phyloP scores from a whole-genome alignment of 2,888 invertebrate species.

The Uloborus plumipes region DNA sequence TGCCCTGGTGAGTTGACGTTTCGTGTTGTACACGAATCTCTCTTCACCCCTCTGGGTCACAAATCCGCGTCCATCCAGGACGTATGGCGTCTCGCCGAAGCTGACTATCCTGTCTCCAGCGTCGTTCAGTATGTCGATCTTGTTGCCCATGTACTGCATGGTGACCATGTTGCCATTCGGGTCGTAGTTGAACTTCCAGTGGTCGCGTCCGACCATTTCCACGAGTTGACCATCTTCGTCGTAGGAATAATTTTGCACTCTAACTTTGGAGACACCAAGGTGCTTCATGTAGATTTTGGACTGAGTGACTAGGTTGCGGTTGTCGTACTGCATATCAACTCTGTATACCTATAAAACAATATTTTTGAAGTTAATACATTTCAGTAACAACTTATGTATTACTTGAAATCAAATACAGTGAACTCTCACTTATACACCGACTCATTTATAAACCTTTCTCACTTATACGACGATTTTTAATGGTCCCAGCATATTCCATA shows the following conservation, averaged over 20 bases:
- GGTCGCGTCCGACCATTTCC: slow-evolving; percentile 83
- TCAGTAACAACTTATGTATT: too few species aligned
- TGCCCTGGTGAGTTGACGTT: slow-evolving; percentile 90
- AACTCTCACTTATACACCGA: too few species aligned
- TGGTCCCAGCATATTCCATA: too few species aligned
- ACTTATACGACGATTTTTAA: too few species aligned
- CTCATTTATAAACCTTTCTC: too few species aligned
- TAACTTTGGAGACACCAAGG: slow-evolving; percentile 65
- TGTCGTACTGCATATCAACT: slow-evolving; percentile 87
- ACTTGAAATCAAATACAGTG: too few species aligned
- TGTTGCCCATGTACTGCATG: slow-evolving; percentile 71
- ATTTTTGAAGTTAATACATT: background rate
- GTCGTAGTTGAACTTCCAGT: slow-evolving; percentile 93
- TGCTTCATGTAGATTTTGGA: slow-evolving; percentile 67
- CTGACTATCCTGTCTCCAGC: slow-evolving; percentile 92
- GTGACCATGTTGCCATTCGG: slow-evolving; percentile 94
- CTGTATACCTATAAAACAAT: slow-evolving; percentile 71
- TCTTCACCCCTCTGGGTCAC: slow-evolving; percentile 94
- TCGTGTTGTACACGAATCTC: slow-evolving; percentile 91
- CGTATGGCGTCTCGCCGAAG: slow-evolving; percentile 89
- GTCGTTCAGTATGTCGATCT: slow-evolving; percentile 77
- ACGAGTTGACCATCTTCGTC: slow-evolving; percentile 94
- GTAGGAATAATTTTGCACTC: slow-evolving; percentile 84
- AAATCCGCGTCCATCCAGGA: slow-evolving; percentile 90
- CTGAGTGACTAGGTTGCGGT: slow-evolving; percentile 79